Base-by-base conservation (phyloP, 2,888 invertebrate genomes). In the Drosophila koepferae region DNA sequence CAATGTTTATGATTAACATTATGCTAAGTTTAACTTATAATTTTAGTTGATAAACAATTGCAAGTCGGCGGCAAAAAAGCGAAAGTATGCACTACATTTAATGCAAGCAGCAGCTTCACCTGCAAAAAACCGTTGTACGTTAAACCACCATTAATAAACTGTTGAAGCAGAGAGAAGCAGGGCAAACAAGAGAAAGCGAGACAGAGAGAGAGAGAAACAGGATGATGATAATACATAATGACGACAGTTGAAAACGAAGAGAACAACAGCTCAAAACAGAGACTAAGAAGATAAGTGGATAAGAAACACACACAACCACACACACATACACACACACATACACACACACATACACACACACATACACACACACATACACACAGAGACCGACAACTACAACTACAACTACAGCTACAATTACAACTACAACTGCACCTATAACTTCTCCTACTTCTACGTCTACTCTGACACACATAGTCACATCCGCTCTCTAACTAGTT, bases 1-100 rank as follows among this genome's bases (percentile, higher is more conserved):
- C 81, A 68, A 74, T 60, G 73, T 67, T 72, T 89, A 86, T 68
- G 64, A 66, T 71, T 75, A 85, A 77, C 49, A 44, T 89, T 89
- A 84, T 63, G 62, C 56, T 74, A 77, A 84, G 70, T 81, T 80
- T 89, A 85, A 89, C 53, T 87, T 85, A 82, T 89, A 85, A 71
- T 72, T 82, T 89, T 85, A 85, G 90, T 63, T 60, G 61, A 63
- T 74, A 74, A 76, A 74, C 72, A 67, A 76, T 73, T 81, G 81
- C 73, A 74, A 65, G 53, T 68, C 63, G 82, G 78, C 74, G 74
- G 72, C 73, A 74, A 74, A 31, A 61, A 76, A 74, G 63, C 69
- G 67, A 66, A 71, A 56, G 44, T 74, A 74, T 71, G 77, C 79
- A 71, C 63, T 62, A 67, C 54, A 68, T 14, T 60, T 80, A 58